Conservation (phyloP, 2,888 invertebrate genomes). For the Thera obeliscata region DNA sequence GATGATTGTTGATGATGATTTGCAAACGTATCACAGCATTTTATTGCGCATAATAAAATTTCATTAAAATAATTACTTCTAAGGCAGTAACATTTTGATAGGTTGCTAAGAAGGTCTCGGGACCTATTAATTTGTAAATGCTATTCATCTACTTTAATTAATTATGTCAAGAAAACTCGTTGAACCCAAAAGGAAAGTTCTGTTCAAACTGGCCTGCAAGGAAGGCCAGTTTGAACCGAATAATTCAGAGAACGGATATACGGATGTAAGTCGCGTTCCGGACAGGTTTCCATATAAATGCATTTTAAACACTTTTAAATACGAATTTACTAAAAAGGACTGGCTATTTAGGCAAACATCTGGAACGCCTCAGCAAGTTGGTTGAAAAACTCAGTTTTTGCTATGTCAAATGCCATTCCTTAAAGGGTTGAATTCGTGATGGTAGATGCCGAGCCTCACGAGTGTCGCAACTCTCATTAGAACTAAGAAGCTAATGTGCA, state of each 20-base stretch:
- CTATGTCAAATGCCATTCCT: slow-evolving; percentile 28
- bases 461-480: slow-evolving; percentile 20
- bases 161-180: slow-evolving; percentile 19
- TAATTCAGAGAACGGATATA: slow-evolving; percentile 36
- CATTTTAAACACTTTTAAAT: slow-evolving; percentile 26
- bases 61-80: too few species aligned
- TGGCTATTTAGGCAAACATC: slow-evolving; percentile 32
- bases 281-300: slow-evolving; percentile 35
- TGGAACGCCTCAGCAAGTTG: slow-evolving; percentile 25
- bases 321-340: slow-evolving; percentile 14
- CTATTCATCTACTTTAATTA: background rate
- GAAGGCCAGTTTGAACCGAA: slow-evolving; percentile 15
- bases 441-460: slow-evolving; percentile 7
- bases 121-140: background rate
- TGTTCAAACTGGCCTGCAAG: slow-evolving; percentile 5
- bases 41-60: too few species aligned
- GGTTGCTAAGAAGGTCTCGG: background rate
- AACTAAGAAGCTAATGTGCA: slow-evolving; percentile 12
- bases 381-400: slow-evolving; percentile 21
- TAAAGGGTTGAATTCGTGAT: slow-evolving; percentile 17
- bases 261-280: slow-evolving; percentile 32
- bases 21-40: too few species aligned
- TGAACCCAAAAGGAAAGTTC: slow-evolving; percentile 4
- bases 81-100: background rate
- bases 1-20: too few species aligned